These are phyloP conservation scores for Peromyscus polionotus DNA, from an alignment of 2,113 vertebrate species.

Conservation along the genomic window DNA sequence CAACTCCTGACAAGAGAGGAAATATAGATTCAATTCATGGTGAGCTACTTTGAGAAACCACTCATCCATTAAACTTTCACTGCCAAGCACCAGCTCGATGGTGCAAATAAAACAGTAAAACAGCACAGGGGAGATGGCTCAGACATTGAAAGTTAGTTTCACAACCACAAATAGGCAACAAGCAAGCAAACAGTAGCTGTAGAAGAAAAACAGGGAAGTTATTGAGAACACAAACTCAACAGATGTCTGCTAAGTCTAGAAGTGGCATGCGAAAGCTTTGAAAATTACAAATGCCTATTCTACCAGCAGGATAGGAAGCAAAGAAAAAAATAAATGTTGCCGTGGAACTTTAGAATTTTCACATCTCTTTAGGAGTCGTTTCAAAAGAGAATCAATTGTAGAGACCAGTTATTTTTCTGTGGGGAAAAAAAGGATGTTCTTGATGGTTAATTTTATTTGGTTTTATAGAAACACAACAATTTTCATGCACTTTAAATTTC, in stretches of 20 bases:
- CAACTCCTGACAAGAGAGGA: not conserved
- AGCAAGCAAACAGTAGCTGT: not conserved
- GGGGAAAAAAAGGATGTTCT: constrained; percentile 48
- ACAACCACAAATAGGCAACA: not conserved
- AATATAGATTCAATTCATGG: not conserved
- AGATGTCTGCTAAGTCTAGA: not conserved
- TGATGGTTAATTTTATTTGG: constrained; percentile 53
- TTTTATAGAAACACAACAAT: constrained; percentile 72
- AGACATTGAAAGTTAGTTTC: not conserved
- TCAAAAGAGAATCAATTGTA: constrained; percentile 31
- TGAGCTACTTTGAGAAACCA: not conserved
- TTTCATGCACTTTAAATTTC: constrained; percentile 63
- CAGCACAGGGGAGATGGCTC: not conserved
- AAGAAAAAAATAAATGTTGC: constrained; percentile 5
- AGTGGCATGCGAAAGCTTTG: not conserved
- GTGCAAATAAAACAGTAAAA: not conserved
- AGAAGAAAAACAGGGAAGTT: not conserved
- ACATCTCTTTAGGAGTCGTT: constrained; percentile 37
- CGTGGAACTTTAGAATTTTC: constrained; percentile 16
- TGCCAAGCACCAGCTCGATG: not conserved
- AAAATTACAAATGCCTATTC: not conserved
- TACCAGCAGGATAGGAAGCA: not conserved
- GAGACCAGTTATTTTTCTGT: constrained; percentile 29
- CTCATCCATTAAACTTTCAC: not conserved
- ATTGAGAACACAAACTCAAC: not conserved